Percentiles rank a stretch among this genome's conserved stretches.
Evolutionary conservation across 2,113 vertebrate genomes (phyloP).

Genomic region (Psephotus haematonotus): DNA sequence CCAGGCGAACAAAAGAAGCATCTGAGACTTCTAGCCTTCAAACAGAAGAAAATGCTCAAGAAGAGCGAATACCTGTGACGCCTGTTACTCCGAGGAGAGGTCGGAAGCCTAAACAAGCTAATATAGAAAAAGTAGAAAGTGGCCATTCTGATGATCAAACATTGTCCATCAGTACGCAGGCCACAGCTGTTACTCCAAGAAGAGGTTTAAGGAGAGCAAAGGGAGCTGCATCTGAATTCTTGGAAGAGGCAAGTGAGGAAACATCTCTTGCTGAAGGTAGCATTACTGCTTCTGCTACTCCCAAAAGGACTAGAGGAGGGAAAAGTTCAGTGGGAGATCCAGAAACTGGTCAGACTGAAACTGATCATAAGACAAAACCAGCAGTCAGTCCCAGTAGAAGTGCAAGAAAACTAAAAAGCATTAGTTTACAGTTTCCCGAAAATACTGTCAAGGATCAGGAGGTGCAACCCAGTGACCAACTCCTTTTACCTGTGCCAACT

Average conservation of each 20-base stretch:
- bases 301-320: constrained; percentile 52
- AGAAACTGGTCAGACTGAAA: not conserved
- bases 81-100: constrained; percentile 74
- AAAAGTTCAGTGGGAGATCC: constrained; percentile 26
- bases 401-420: constrained; percentile 67
- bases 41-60: constrained; percentile 16
- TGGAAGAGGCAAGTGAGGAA: not conserved
- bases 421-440: constrained; percentile 65
- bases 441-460: constrained; percentile 49
- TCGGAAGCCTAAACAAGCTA: constrained; percentile 40
- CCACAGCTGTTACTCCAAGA: not conserved
- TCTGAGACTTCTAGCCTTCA: constrained; percentile 3
- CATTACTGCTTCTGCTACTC: not conserved
- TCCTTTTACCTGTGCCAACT: constrained; percentile 1
- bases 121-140: not conserved
- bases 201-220: constrained; percentile 50
- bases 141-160: not conserved
- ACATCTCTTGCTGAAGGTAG: not conserved
- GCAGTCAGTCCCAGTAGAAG: constrained; percentile 64
- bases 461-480: constrained; percentile 9
- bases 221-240: not conserved
- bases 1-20: constrained; percentile 62
- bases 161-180: rapidly evolving
- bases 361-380: constrained; percentile 13
- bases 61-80: constrained; percentile 18